A percentile compares a stretch with the other conserved stretches of the same genome.
Evolutionary conservation across 1,140 invertebrate species (phyloP).

Genomic region (Drosophila persimilis): DNA sequence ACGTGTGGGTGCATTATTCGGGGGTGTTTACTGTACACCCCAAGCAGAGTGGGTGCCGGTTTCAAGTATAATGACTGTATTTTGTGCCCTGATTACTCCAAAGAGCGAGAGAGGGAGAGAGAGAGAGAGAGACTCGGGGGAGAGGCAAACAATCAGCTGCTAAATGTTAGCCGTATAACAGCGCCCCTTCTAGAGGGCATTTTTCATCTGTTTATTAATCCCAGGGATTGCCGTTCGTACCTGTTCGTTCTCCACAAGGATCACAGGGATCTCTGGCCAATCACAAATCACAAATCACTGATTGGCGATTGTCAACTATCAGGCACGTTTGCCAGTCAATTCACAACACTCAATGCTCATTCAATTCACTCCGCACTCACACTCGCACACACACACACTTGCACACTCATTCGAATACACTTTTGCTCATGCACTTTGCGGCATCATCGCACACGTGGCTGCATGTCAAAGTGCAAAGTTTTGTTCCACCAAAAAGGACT

Average conservation of each 20-base stretch:
- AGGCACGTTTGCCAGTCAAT: constrained; percentile 37
- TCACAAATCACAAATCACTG: constrained; percentile 30
- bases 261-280: neutral
- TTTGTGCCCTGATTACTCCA: constrained; percentile 49
- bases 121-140: no score
- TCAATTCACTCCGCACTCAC: constrained; percentile 28
- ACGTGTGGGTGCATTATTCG: constrained; percentile 64
- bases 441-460: constrained; percentile 62
- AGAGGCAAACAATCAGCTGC: constrained; percentile 29
- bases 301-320: constrained; percentile 42
- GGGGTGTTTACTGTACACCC: constrained; percentile 29
- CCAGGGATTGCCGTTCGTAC: no score
- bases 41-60: neutral
- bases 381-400: constrained; percentile 8
- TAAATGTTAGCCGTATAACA: neutral
- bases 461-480: constrained; percentile 78
- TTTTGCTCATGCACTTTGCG: constrained; percentile 6
- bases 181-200: no score
- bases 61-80: constrained; percentile 59
- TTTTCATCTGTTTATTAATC: no score
- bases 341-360: constrained; percentile 46
- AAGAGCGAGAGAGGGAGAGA: constrained; percentile 11
- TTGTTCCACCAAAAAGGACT: constrained; percentile 48
- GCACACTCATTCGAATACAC: neutral
- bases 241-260: neutral